These are phyloP conservation scores for Spheniscus humboldti DNA, from an alignment of 2,797 vertebrate species.

Conservation along the genomic window DNA sequence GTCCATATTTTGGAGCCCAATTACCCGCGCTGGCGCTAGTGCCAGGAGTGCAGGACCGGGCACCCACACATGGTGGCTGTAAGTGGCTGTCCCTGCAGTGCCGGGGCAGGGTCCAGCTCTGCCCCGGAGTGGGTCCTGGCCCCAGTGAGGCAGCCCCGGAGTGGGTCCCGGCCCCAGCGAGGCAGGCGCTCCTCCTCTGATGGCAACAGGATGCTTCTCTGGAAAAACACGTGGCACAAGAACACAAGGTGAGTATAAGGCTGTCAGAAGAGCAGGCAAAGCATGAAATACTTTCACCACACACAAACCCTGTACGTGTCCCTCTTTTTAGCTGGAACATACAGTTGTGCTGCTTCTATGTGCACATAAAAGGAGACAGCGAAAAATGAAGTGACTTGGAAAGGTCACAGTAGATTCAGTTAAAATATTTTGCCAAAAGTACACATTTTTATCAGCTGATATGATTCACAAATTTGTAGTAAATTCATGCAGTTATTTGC, in stretches of 20 bases:
- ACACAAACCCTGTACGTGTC: no score
- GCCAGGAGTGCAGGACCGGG: not conserved
- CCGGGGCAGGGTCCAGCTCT: fast-evolving
- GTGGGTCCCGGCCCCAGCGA: fast-evolving
- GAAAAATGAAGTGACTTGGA: not conserved
- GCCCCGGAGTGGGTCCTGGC: no score
- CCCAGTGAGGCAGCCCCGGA: no score
- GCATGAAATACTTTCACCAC: not conserved
- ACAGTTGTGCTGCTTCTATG: not conserved
- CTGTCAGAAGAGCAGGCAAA: not conserved
- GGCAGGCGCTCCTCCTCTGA: not conserved
- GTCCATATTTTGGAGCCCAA: not conserved
- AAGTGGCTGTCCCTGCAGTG: not conserved
- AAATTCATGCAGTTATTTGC: not conserved
- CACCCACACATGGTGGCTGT: not conserved
- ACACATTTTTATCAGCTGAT: not conserved
- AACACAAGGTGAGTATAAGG: not conserved
- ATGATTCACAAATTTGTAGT: not conserved
- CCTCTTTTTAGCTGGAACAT: not conserved
- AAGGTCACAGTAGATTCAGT: not conserved
- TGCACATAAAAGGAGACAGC: not conserved
- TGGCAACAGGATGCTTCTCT: not conserved
- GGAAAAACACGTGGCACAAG: not conserved
- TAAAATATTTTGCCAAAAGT: not conserved
- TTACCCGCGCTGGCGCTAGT: not conserved